Evolutionary conservation across 1,140 invertebrate genomes (phyloP).

Genomic region (Chironomus tepperi): DNA sequence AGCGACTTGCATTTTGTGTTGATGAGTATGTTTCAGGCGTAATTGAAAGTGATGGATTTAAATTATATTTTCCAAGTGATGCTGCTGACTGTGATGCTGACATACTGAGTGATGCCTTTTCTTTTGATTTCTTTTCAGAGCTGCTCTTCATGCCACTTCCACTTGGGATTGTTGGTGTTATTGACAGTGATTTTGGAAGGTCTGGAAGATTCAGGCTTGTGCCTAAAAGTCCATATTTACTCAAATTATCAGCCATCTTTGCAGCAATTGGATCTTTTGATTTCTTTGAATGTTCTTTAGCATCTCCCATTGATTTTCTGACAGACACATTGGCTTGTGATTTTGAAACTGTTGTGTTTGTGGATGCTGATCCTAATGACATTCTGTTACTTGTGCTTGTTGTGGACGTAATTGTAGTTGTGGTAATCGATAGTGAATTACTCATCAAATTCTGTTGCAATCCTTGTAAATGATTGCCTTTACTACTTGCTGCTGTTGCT

Average conservation of each 20-base stretch:
- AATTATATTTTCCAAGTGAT: not conserved
- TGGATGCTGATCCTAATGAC: not conserved
- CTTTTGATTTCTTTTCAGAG: not conserved
- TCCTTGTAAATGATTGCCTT: not conserved
- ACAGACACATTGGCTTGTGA: not conserved
- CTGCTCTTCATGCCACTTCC: not conserved
- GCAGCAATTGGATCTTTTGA: not conserved
- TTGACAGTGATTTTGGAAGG: constrained; percentile 13
- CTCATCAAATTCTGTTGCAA: not conserved
- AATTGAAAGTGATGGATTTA: not conserved
- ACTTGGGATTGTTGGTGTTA: not conserved
- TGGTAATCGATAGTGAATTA: not conserved
- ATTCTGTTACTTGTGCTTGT: constrained; percentile 5
- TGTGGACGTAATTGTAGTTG: not conserved
- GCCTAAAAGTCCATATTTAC: not conserved
- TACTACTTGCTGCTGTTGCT: not conserved
- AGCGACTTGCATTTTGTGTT: not conserved
- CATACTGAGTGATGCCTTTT: not conserved
- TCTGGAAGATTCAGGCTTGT: not conserved
- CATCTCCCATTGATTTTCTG: not conserved
- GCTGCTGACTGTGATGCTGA: not conserved
- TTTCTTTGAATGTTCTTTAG: not conserved
- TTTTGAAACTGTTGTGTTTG: not conserved
- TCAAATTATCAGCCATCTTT: not conserved
- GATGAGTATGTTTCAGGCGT: not conserved